phyloP scores from a whole-genome alignment of 2,888 invertebrate genomes.

The Drosophila hamatofila region DNA sequence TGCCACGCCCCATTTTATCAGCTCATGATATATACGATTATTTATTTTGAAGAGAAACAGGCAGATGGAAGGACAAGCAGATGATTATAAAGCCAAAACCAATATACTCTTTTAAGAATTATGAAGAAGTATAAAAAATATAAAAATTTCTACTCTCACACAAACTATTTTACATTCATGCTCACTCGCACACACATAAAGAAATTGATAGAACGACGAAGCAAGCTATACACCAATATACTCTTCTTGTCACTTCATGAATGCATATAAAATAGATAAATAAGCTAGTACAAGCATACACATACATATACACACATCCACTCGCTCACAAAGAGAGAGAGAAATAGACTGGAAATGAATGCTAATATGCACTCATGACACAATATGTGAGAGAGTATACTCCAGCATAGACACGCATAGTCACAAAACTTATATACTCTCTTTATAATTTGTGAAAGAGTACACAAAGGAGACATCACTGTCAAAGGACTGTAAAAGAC shows the following conservation, averaged over 20 bases:
- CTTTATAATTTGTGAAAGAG: neutral
- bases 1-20: too few relatives aligned
- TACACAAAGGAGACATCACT: too few relatives aligned
- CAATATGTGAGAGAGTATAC: neutral
- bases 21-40: too few relatives aligned
- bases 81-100: neutral
- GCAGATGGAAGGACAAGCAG: too few relatives aligned
- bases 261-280: neutral
- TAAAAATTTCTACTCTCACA: conserved; percentile 8
- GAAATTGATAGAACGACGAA: neutral
- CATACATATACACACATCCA: neutral
- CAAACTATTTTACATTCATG: neutral
- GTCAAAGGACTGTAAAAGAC: too few relatives aligned
- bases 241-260: neutral
- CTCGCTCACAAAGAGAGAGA: neutral
- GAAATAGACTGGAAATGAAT: neutral
- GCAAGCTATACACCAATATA: neutral
- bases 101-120: neutral
- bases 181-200: neutral
- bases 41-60: too few relatives aligned
- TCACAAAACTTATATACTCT: neutral
- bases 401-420: neutral
- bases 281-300: neutral
- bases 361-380: neutral
- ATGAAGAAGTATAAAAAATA: neutral